Evolutionary conservation across 2,888 invertebrate species (phyloP).

Genomic region (Rhagophthalmus giganteus): DNA sequence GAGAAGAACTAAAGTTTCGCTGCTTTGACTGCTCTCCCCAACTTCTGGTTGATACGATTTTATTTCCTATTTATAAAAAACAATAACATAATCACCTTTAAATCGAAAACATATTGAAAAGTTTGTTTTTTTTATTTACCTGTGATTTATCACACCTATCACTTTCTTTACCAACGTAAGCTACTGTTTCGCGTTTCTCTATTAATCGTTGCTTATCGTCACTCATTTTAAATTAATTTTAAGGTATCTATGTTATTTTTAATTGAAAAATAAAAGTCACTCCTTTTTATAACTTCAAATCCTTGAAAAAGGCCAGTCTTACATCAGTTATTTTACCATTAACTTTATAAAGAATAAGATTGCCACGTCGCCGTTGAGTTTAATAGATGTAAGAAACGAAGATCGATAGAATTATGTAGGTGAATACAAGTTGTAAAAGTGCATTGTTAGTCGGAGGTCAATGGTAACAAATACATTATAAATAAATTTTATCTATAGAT

Average conservation of each 20-base stretch:
- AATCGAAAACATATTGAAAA: not conserved
- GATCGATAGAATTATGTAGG: not conserved
- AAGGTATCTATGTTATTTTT: no score
- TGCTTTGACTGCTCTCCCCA: not conserved
- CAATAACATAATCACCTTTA: no score
- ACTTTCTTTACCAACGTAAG: not conserved
- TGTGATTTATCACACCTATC: not conserved
- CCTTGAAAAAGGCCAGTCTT: not conserved
- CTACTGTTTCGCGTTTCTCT: not conserved
- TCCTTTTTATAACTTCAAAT: not conserved
- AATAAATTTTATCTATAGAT: no score
- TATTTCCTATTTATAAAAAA: no score
- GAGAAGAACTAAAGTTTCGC: not conserved
- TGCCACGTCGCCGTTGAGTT: no score
- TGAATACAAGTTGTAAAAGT: no score
- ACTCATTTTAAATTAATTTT: not conserved
- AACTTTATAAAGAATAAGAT: not conserved
- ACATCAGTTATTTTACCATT: no score
- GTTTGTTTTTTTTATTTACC: not conserved
- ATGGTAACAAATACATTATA: no score
- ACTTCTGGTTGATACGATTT: not conserved
- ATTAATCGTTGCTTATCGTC: not conserved
- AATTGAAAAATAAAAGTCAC: not conserved
- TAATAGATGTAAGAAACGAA: not conserved
- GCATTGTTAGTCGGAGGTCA: no score